Evolutionary conservation across 2,888 invertebrate genomes (phyloP), one percentile per base, ranked within the genome.

Genomic region (Drosophila dives): DNA sequence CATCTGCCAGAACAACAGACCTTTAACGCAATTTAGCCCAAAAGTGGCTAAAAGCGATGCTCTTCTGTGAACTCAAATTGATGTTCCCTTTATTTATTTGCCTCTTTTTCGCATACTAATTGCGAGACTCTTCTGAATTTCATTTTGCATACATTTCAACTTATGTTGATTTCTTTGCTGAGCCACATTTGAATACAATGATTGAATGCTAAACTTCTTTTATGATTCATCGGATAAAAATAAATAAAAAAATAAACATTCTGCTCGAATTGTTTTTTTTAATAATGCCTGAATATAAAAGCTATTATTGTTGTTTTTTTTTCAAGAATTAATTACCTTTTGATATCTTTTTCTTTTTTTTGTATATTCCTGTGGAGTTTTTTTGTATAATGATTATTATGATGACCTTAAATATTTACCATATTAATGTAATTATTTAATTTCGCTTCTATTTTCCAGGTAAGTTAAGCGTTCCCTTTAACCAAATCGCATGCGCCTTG

Each of bases 391-490:
- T 64, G 50, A 69, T 69, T 64, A 49, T 69, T 63, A 50, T 74
- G 56, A 70, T 78, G 53, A 68, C 33, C 42, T 7, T 11, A 54
- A 48, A 55, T 62, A 54, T 55, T 56, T 59, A 36, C 36, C 58
- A 61, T 73, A 81, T 79, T 86, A 80, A 84, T 77, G 60, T 84
- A 86, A 84, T 83, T 84, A 84, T 72, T 71, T 83, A 74, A 70
- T 75, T 66, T 69, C 64, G 62, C 74, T 79, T 86, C 71, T 86
- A 63, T 79, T 83, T 89, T 86, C 38, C 81, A 86, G 86, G 86
- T 86, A 81, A 86, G 86, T 86, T 81, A 84, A 87, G 70, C 72
- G 82, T 82, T 81, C 66, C 56, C 51, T 78, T 75, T 55, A 56
- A 66, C 48, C 59, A 75, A 74, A 72, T 75, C 64, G 58, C 80